A percentile compares a stretch with the other conserved stretches of the same genome.
Evolutionary conservation across 2,797 vertebrate genomes (phyloP).

Genomic region (Danionella dracula): DNA sequence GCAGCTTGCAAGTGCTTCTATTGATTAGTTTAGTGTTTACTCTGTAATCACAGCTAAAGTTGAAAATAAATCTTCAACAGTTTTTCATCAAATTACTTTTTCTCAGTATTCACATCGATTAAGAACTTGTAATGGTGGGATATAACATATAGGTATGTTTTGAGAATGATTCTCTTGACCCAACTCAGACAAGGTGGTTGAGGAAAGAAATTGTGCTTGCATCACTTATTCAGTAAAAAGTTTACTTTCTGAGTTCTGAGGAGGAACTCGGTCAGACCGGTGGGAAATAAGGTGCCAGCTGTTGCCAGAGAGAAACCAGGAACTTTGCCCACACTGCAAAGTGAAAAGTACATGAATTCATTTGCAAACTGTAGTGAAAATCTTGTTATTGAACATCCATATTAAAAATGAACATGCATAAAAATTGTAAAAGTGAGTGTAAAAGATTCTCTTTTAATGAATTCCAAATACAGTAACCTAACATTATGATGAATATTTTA

Average conservation of each 20-base stretch:
- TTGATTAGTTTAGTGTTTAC: too few species aligned
- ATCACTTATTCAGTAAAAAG: conserved; percentile 14
- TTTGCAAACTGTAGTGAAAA: conserved; percentile 2
- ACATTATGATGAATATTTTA: too few species aligned
- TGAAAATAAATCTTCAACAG: too few species aligned
- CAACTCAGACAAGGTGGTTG: conserved; percentile 21
- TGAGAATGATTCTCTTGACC: conserved; percentile 24
- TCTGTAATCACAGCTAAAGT: too few species aligned
- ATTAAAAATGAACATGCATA: too few species aligned
- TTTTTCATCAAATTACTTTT: too few species aligned
- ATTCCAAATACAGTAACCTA: too few species aligned
- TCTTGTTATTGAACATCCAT: neutral
- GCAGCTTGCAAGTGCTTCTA: too few species aligned
- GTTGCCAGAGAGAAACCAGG: neutral
- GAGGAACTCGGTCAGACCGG: conserved; percentile 7
- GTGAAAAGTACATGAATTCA: neutral
- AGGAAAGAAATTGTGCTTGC: conserved; percentile 19
- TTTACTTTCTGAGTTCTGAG: conserved; percentile 5
- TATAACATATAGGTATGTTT: neutral
- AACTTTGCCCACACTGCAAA: conserved; percentile 4
- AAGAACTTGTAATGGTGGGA: neutral
- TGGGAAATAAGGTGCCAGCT: conserved; percentile 19
- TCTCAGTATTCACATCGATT: too few species aligned
- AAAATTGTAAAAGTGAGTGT: too few species aligned
- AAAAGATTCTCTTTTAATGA: too few species aligned